Conservation (phyloP, 2,888 invertebrate species). For the Hyalella azteca region DNA sequence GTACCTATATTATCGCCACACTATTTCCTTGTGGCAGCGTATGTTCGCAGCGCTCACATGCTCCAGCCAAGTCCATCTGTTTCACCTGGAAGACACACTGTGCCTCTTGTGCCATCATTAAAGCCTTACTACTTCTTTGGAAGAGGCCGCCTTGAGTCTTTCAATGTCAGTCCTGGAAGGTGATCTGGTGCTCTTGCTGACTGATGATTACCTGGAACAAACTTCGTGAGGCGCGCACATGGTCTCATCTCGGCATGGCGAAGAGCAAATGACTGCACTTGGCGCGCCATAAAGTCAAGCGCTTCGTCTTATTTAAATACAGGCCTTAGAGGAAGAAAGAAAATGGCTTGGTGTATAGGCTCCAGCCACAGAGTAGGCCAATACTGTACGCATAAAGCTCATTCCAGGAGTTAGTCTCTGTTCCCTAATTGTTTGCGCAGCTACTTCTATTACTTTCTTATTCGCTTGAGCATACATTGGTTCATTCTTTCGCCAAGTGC, state of each 20-base stretch:
- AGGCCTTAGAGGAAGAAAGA: constrained; percentile 8
- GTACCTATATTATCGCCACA: not conserved
- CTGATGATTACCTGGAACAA: constrained; percentile 36
- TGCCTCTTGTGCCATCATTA: constrained; percentile 29
- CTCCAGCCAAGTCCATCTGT: constrained; percentile 15
- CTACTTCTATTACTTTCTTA: no score
- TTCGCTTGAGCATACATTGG: no score
- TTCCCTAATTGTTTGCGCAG: no score
- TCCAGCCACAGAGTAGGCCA: constrained; percentile 1
- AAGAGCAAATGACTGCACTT: constrained; percentile 33
- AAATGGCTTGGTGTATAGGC: constrained; percentile 5
- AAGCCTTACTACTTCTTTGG: constrained; percentile 34
- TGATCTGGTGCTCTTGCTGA: constrained; percentile 37
- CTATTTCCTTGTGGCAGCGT: not conserved
- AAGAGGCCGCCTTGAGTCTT: constrained; percentile 26
- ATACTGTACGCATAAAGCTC: constrained; percentile 14
- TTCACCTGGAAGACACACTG: constrained; percentile 29
- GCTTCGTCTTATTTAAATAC: constrained; percentile 29
- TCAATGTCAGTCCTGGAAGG: constrained; percentile 36
- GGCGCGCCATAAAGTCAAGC: constrained; percentile 11
- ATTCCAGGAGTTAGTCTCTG: not conserved
- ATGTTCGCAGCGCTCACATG: constrained; percentile 16
- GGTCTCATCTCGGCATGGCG: constrained; percentile 25
- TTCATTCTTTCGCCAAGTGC: no score
- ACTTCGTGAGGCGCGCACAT: constrained; percentile 34